phyloP scores from a whole-genome alignment of 2,888 invertebrate species.

The Coecobrya sp. region DNA sequence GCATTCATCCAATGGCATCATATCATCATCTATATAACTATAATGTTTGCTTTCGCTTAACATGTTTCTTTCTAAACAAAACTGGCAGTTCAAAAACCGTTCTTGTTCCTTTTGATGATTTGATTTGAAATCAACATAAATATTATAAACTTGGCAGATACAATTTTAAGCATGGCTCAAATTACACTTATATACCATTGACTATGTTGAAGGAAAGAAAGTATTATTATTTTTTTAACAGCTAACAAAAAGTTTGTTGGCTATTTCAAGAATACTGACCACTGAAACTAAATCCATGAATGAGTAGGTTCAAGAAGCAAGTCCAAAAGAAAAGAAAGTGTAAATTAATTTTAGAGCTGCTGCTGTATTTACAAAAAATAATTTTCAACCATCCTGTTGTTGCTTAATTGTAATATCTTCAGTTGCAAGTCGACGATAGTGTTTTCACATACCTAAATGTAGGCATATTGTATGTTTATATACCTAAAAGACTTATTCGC shows the following conservation, averaged over 20 bases:
- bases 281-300: conserved; percentile 29
- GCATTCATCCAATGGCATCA: background rate
- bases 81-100: background rate
- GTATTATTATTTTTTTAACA: background rate
- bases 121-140: background rate
- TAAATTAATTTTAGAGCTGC: background rate
- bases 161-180: background rate
- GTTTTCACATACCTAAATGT: too few species aligned
- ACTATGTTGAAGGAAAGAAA: conserved; percentile 61
- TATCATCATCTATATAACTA: background rate
- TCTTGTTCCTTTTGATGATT: background rate
- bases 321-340: conserved; percentile 47
- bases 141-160: conserved; percentile 1
- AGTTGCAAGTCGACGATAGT: too few species aligned
- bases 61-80: background rate
- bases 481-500: too few species aligned
- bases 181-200: too few species aligned
- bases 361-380: too few species aligned
- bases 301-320: background rate
- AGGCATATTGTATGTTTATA: too few species aligned
- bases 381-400: too few species aligned
- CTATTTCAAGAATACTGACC: conserved; percentile 36
- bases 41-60: conserved; percentile 11
- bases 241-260: background rate
- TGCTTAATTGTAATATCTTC: too few species aligned